Evolutionary conservation across 1,140 invertebrate species (phyloP).

Genomic region (Bursaphelenchus mucronatus): DNA sequence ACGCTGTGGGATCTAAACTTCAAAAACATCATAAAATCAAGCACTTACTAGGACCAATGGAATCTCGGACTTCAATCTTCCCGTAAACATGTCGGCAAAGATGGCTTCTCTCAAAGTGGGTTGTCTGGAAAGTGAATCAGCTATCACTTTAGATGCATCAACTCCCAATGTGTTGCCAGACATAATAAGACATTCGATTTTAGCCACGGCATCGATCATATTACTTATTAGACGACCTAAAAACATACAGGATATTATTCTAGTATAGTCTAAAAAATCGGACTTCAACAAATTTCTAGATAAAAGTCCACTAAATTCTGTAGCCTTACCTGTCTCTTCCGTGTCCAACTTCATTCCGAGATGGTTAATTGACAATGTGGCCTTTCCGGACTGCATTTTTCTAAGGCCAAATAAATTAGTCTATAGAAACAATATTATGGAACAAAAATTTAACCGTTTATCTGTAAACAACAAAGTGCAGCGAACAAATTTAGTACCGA

Average conservation of each 20-base stretch:
- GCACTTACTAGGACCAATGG: conserved; percentile 74
- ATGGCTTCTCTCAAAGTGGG: conserved; percentile 39
- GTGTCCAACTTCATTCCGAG: conserved; percentile 19
- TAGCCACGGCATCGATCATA: conserved; percentile 2
- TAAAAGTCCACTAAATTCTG: background rate
- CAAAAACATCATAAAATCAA: conserved; percentile 23
- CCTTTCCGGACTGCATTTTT: too few species aligned
- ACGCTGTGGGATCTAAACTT: conserved; percentile 1
- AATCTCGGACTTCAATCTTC: conserved; percentile 88
- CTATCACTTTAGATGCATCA: conserved; percentile 42
- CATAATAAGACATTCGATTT: conserved; percentile 38
- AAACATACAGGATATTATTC: background rate
- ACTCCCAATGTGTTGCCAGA: conserved; percentile 53
- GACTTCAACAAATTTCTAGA: too few species aligned
- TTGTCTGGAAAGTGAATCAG: conserved; percentile 40
- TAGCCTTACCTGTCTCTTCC: background rate
- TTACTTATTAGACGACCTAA: conserved; percentile 13
- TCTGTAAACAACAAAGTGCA: too few species aligned
- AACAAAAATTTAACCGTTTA: too few species aligned
- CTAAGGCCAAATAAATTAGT: too few species aligned
- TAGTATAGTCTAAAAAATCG: background rate
- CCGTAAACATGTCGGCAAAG: conserved; percentile 95
- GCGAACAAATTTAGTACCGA: too few species aligned
- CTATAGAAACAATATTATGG: too few species aligned
- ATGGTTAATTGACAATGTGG: conserved; percentile 13